Base-by-base conservation (phyloP, 2,113 vertebrate genomes). In the Apodemus speciosus region DNA sequence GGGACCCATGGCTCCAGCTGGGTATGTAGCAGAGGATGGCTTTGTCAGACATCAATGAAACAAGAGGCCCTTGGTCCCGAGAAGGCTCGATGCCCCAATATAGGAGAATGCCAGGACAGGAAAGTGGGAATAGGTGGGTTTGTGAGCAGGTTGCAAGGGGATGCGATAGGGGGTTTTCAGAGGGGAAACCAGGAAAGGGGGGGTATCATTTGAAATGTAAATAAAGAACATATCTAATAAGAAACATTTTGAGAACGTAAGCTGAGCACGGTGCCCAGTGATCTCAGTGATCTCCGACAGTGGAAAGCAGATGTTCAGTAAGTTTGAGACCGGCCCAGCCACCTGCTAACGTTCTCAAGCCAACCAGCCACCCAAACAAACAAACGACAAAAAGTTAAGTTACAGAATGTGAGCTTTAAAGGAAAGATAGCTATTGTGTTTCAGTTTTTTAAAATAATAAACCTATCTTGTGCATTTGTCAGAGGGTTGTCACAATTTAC, bases 391-490 rank as follows among this genome's bases (percentile, higher is more conserved):
- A 64, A 32, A 84, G 25, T 66, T 84, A 32, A 84, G 25, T 66
- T 84, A 84, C 15, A 64, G 40, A 46, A 35, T 9, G 64, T 46
- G 43, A 64, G 40, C 3, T 15, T 53, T 38, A 53, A 56, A 56
- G 35, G 49, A n/a, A 18, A 80, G 38, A 13, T 18, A 43, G 27
- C 16, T 84, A 40, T 25, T 81, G 56, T 84, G 27, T 30, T 16
- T 64, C 38, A 79, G 77, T 62, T 91, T 92, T 91, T 68, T 4
- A 27, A 66, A 76, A 58, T 38, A 56, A 60, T 84, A 88, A 73
- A 85, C 88, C 18, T 93, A 89, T 16, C 58, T 80, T 84, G 62
- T 89, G 11, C 27, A 56, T 85, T 81, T 95, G 49, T 95, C 46
- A 60, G 23, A 90, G 32, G 23, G 88, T 20, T 0, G 77, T 80